Base-by-base conservation (phyloP, 30 jellyfish, hydroid and myxozoan genomes). In the Catostylus mosaicus region DNA sequence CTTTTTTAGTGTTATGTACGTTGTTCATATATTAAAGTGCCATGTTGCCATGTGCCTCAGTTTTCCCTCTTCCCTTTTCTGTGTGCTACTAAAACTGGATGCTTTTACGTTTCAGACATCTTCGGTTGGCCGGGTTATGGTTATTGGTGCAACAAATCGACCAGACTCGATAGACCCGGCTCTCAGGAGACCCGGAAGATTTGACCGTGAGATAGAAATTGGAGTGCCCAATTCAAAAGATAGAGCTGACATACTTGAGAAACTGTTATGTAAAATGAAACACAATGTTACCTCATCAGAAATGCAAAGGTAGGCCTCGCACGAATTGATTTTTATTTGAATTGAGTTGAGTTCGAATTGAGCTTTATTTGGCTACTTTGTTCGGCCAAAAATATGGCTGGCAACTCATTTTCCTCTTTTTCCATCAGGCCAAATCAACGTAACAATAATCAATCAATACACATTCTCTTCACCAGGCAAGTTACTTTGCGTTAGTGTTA, bases 151-250 rank as follows among this genome's bases (percentile, higher is more conserved):
- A 19, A 84, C 99, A 7, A 94, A 88, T 45, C 67, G 91, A 29
- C 86, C 86, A 2, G 97, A 88, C 29, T 95, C 91, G 27, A 84
- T 94, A 35, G 97, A 94, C 65, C 82, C 92, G 18, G 88, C 97
- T n/a, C 61, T 95, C 69, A 45, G 97, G 33, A 35, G 97, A 61
- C 88, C 97, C 23, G 99, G 99, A 74, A 84, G 97, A 31, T 95
- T 95, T 75, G 97, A 85, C 38, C 72, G 87, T 0, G 99, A 95
- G 67, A 67, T 89, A 51, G 99, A 95, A 71, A 65, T 95, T 46
- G 96, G 92, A 26, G 97, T 95, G 7, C 99, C 99, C 0, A 95
- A 95, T 57, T 61, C 90, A 12, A 60, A 18, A 8, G 96, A 86
- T 61, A 74, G 99, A 66, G 66, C 83, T 27, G 96, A 89, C 20